Evolutionary conservation across 2,888 invertebrate genomes (phyloP).

Genomic region (Parelbella ahira): DNA sequence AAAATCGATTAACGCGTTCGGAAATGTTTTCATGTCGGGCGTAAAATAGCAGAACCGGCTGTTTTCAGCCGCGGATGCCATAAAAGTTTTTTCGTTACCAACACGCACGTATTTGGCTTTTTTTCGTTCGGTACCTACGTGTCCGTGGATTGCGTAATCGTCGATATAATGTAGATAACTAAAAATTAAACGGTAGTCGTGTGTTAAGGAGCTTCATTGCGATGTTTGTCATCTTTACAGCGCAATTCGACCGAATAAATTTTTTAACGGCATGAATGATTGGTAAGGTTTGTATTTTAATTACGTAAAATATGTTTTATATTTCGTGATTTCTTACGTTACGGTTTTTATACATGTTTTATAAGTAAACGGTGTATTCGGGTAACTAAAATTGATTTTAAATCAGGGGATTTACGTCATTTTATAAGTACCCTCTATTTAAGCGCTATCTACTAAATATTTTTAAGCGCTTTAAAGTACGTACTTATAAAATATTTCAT

Average conservation of each 20-base stretch:
- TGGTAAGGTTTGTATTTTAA: not conserved
- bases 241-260: too few relatives aligned
- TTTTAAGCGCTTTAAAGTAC: too few relatives aligned
- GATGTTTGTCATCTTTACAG: too few relatives aligned
- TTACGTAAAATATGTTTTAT: not conserved
- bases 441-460: too few relatives aligned
- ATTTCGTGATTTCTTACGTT: not conserved
- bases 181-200: not conserved
- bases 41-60: constrained; percentile 58
- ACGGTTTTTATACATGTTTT: too few relatives aligned
- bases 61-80: constrained; percentile 60
- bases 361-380: too few relatives aligned
- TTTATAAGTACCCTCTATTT: too few relatives aligned
- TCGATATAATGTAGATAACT: constrained; percentile 3
- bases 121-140: constrained; percentile 36
- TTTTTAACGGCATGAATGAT: not conserved
- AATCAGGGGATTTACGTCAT: too few relatives aligned
- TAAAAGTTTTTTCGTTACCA: constrained; percentile 53
- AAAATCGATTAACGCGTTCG: constrained; percentile 73
- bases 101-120: constrained; percentile 38
- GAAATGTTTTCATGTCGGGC: constrained; percentile 70
- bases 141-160: constrained; percentile 53
- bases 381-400: too few relatives aligned
- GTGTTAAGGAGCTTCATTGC: too few relatives aligned
- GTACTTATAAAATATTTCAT: too few relatives aligned